Evolutionary conservation across 2,113 vertebrate genomes (phyloP), one percentile per base, ranked within the genome.

Genomic region (Smithornis capensis): DNA sequence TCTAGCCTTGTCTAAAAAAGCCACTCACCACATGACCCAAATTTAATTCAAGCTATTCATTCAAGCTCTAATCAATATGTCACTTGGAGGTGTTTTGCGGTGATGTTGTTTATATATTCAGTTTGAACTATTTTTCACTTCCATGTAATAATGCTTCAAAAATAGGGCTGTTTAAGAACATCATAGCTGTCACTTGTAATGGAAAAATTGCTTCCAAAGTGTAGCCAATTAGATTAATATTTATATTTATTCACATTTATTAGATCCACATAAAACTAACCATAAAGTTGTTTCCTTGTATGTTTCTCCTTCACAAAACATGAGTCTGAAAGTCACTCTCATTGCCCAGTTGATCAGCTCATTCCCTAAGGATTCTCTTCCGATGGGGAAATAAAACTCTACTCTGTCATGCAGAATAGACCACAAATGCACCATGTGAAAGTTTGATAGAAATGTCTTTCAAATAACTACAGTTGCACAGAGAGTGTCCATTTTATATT

Each of bases 51-150:
- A 68, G 40, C 31, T 88, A 78, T 85, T 95, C 7, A 78, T 93
- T 97, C 92, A 89, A 91, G 33, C 45, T 93, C 45, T 91, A 95
- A 96, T 96, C 89, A 91, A 70, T 94, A 92, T 90, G 84, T 87
- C 78, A 93, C 45, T 95, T 64, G 47, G 53, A 71, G 47, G 17
- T 95, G 77, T 82, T 90, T 87, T 47, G 47, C 19, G 40, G 17
- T 87, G 74, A 83, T 84, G 74, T 50, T 90, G 45, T 87, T 92
- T 95, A 75, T 83, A 40, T 55, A 77, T 96, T 96, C 90, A 65
- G 55, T 92, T 95, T 93, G 71, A 83, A 63, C 24, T 91, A 53
- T 53, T 70, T 62, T 65, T 85, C 88, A 83, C 49, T 95, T 55
- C 65, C n/a, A 15, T 42, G 44, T 68, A 93, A 88, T 90, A 94